These are phyloP conservation scores for Iguana delicatissima DNA, from an alignment of 2,797 vertebrate genomes.

Conservation along the genomic window DNA sequence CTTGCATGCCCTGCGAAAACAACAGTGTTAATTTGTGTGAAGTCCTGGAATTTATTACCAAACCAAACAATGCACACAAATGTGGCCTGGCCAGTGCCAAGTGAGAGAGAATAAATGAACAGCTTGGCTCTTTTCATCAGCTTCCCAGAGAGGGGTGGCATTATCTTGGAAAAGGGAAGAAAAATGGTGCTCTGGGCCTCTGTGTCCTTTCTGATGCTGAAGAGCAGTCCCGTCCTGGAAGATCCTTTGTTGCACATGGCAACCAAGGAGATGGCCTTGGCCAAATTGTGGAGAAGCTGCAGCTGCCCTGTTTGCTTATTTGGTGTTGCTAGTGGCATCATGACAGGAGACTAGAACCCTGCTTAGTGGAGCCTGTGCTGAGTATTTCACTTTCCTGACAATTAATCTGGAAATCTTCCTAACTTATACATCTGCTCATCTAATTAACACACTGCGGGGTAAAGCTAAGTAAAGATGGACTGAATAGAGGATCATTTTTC, in stretches of 20 bases:
- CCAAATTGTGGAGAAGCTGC: slow-evolving; percentile 3
- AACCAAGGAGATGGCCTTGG: slow-evolving; percentile 7
- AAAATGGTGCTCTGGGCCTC: neutral
- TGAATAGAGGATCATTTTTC: slow-evolving; percentile 39
- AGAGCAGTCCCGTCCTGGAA: neutral
- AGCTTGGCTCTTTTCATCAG: neutral
- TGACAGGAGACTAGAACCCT: neutral
- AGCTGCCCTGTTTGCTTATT: neutral
- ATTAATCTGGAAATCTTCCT: slow-evolving; percentile 64
- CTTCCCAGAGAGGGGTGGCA: neutral
- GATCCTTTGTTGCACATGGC: neutral
- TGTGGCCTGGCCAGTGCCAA: neutral
- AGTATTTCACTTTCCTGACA: slow-evolving; percentile 59
- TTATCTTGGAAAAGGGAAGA: neutral
- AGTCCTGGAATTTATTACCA: neutral
- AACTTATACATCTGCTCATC: slow-evolving; percentile 54
- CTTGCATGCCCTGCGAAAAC: slow-evolving; percentile 5
- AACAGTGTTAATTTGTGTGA: neutral
- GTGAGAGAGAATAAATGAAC: neutral
- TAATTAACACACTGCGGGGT: slow-evolving; percentile 43
- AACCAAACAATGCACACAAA: neutral
- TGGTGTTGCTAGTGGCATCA: slow-evolving; percentile 35
- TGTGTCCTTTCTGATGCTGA: slow-evolving; percentile 11
- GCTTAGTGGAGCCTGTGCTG: slow-evolving; percentile 51
- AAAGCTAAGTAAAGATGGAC: slow-evolving; percentile 39